Percentiles rank a stretch among this genome's conserved stretches.
Conservation (phyloP, 2,888 invertebrate species). For the Agriopis leucophaearia region DNA sequence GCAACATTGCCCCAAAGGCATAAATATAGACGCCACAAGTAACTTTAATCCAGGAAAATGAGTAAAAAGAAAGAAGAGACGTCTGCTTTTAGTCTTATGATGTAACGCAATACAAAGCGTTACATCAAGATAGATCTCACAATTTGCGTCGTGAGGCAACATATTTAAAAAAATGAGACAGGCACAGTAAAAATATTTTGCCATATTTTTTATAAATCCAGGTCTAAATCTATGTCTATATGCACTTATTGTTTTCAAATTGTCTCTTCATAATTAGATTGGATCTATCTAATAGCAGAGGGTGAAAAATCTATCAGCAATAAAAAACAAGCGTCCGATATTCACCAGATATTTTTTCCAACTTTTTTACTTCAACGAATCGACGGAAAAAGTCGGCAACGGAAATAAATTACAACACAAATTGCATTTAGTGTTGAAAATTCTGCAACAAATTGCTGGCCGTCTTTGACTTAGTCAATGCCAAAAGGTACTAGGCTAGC, state of each 20-base stretch:
- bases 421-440: slow-evolving; percentile 43
- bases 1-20: slow-evolving; percentile 28
- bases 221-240: no score
- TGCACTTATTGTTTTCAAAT: no score
- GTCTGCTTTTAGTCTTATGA: slow-evolving; percentile 24
- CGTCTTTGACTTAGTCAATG: slow-evolving; percentile 80
- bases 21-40: slow-evolving; percentile 31
- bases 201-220: no score
- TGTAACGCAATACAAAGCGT: slow-evolving; percentile 16
- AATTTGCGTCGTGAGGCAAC: not conserved
- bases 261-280: not conserved
- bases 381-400: slow-evolving; percentile 20
- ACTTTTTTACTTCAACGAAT: slow-evolving; percentile 21
- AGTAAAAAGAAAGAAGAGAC: not conserved
- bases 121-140: slow-evolving; percentile 2
- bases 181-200: no score
- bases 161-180: no score
- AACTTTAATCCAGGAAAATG: slow-evolving; percentile 16
- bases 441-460: slow-evolving; percentile 63
- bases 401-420: slow-evolving; percentile 30
- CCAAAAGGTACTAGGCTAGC: slow-evolving; percentile 82
- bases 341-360: slow-evolving; percentile 13
- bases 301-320: slow-evolving; percentile 15
- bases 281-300: no score
- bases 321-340: not conserved